A percentile compares a stretch with the other conserved stretches of the same genome.
These are phyloP conservation scores for Teleopsis dalmanni DNA, from an alignment of 1,140 invertebrate genomes.

Conservation along the genomic window DNA sequence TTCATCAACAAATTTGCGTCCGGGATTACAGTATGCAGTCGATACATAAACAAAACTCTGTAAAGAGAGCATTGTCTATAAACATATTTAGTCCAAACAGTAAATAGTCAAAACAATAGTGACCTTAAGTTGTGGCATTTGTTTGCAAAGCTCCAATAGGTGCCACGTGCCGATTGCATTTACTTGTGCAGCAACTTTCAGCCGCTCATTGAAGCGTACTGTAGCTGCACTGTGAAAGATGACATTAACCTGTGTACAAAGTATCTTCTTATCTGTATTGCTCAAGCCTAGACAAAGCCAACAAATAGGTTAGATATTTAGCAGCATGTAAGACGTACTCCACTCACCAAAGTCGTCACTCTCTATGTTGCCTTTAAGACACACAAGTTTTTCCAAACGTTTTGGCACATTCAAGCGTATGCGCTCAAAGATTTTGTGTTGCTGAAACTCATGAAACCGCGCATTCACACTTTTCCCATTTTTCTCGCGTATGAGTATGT, in stretches of 20 bases:
- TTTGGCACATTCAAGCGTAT: constrained; percentile 29
- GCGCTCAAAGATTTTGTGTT: constrained; percentile 36
- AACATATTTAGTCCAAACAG: neutral
- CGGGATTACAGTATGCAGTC: constrained; percentile 80
- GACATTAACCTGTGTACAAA: constrained; percentile 57
- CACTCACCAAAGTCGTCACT: constrained; percentile 34
- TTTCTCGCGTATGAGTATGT: constrained; percentile 61
- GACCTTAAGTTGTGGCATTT: constrained; percentile 68
- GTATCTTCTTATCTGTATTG: constrained; percentile 47
- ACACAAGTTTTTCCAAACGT: constrained; percentile 39
- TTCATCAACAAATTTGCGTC: constrained; percentile 61
- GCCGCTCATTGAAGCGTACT: constrained; percentile 72
- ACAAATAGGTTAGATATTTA: neutral
- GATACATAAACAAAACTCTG: constrained; percentile 77
- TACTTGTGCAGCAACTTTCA: constrained; percentile 56
- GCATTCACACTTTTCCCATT: constrained; percentile 23
- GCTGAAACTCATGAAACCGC: constrained; percentile 29
- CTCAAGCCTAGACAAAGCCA: constrained; percentile 51
- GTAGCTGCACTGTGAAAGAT: constrained; percentile 85
- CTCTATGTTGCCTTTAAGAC: constrained; percentile 44
- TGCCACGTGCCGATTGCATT: constrained; percentile 57
- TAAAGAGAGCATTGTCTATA: neutral
- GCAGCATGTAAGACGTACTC: neutral
- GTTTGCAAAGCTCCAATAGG: constrained; percentile 49
- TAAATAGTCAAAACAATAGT: neutral